phyloP scores from a whole-genome alignment of 2,888 invertebrate genomes.

The Hedya salicella region DNA sequence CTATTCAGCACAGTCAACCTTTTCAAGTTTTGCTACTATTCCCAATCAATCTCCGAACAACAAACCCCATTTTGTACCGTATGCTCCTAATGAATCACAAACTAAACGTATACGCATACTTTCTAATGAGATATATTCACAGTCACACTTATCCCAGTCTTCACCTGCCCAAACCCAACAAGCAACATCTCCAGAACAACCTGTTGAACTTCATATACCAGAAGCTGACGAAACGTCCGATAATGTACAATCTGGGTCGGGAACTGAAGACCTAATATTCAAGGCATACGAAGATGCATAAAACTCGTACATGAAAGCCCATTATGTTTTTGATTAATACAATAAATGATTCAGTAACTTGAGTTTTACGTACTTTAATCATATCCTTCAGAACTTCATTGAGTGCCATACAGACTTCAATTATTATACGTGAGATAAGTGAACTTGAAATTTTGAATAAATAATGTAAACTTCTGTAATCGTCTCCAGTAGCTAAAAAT shows the following conservation, averaged over 20 bases:
- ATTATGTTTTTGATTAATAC: background rate
- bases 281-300: constrained; percentile 16
- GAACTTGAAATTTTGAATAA: constrained; percentile 2
- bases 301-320: no score
- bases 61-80: constrained; percentile 6
- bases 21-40: no score
- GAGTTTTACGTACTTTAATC: constrained; percentile 7
- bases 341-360: background rate
- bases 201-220: constrained; percentile 5
- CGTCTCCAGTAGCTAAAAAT: constrained; percentile 11
- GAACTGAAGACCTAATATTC: constrained; percentile 5
- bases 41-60: constrained; percentile 4
- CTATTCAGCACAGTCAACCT: no score
- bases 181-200: constrained; percentile 17
- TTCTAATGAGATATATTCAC: constrained; percentile 12
- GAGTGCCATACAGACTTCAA: constrained; percentile 8
- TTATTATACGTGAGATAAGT: no score
- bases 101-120: background rate
- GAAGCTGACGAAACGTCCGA: constrained; percentile 12
- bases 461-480: constrained; percentile 9
- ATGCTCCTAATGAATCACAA: constrained; percentile 2
- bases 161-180: constrained; percentile 17
- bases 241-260: constrained; percentile 11
- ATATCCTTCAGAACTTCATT: constrained; percentile 11
- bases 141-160: constrained; percentile 8